These are phyloP conservation scores for Papilio dardanus DNA, from an alignment of 1,140 invertebrate species.

Conservation along the genomic window DNA sequence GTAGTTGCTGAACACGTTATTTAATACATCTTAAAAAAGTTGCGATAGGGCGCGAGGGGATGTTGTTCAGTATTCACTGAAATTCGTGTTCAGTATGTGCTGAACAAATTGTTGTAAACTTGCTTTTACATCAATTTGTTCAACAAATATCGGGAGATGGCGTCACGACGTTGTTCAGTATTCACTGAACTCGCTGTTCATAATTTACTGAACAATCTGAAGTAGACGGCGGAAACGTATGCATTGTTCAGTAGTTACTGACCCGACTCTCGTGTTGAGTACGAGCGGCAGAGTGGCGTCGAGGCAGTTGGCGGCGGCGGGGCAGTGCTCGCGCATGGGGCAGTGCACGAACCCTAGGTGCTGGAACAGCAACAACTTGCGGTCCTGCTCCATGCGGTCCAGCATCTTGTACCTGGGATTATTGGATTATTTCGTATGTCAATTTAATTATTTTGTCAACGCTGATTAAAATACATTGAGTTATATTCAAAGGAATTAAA, in stretches of 20 bases:
- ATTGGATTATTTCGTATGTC: too few species aligned
- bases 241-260: conserved; percentile 38
- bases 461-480: too few species aligned
- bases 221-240: too few species aligned
- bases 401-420: conserved; percentile 92
- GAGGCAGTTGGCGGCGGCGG: conserved; percentile 94
- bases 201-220: too few species aligned
- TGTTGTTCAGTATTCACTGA: background rate
- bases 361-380: conserved; percentile 96
- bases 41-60: too few species aligned
- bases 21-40: too few species aligned
- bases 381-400: conserved; percentile 95
- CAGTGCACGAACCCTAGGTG: conserved; percentile 98
- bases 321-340: conserved; percentile 96
- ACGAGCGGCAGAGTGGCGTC: conserved; percentile 83
- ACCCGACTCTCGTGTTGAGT: conserved; percentile 75
- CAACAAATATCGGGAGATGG: too few species aligned
- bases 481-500: too few species aligned
- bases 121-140: too few species aligned
- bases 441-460: too few species aligned
- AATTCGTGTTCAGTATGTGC: background rate
- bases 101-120: background rate
- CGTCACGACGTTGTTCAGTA: background rate
- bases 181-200: background rate
- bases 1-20: background rate